These are phyloP conservation scores for Microchirus variegatus DNA, from an alignment of 2,797 vertebrate genomes.

Conservation along the genomic window DNA sequence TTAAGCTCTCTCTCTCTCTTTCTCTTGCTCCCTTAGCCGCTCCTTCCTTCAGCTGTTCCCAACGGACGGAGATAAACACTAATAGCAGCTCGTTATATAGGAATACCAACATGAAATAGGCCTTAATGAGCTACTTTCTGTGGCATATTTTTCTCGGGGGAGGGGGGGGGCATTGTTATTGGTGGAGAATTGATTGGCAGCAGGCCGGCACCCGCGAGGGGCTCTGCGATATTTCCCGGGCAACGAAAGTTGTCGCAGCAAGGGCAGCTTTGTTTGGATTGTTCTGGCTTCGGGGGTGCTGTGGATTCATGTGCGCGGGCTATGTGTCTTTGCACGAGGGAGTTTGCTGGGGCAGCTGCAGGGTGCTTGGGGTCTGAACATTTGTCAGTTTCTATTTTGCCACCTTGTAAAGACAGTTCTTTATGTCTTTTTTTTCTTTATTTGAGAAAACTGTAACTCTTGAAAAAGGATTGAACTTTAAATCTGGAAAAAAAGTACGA, in stretches of 20 bases:
- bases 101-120: slow-evolving; percentile 67
- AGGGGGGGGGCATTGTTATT: slow-evolving; percentile 60
- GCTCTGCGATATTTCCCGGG: slow-evolving; percentile 50
- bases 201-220: slow-evolving; percentile 43
- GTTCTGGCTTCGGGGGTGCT: slow-evolving; percentile 39
- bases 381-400: slow-evolving; percentile 4
- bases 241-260: slow-evolving; percentile 51
- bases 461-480: too few relatives aligned
- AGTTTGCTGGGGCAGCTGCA: slow-evolving; percentile 1
- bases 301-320: slow-evolving; percentile 15
- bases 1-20: slow-evolving; percentile 38
- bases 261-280: slow-evolving; percentile 57
- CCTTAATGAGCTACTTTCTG: slow-evolving; percentile 77
- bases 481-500: neutral
- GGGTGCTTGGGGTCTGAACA: neutral
- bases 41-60: slow-evolving; percentile 27
- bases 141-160: slow-evolving; percentile 63
- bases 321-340: slow-evolving; percentile 30
- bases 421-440: neutral
- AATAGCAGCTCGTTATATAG: slow-evolving; percentile 75
- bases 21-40: slow-evolving; percentile 21
- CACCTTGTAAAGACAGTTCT: neutral
- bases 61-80: slow-evolving; percentile 63
- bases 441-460: neutral
- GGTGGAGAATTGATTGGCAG: slow-evolving; percentile 78